phyloP scores from a whole-genome alignment of 2,888 invertebrate species.

The Girardia tigrina region DNA sequence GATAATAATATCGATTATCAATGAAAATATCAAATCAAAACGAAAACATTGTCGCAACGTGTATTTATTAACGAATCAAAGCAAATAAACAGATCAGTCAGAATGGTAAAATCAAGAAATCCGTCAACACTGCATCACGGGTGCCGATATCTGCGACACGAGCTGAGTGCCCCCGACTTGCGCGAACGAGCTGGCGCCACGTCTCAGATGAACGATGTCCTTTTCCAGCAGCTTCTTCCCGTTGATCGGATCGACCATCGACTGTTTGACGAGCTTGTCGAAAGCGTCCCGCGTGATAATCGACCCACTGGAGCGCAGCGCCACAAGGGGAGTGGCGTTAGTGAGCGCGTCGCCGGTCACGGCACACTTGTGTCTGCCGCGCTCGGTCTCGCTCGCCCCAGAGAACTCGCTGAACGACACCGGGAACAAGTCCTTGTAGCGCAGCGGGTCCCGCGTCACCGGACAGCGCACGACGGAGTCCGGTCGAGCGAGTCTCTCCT shows the following conservation, averaged over 20 bases:
- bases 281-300: constrained; percentile 53
- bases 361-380: constrained; percentile 76
- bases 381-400: constrained; percentile 68
- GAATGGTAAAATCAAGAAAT: background rate
- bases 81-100: background rate
- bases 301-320: constrained; percentile 71
- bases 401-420: constrained; percentile 80
- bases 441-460: constrained; percentile 68
- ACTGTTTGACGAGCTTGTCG: constrained; percentile 83
- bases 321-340: constrained; percentile 78
- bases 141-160: background rate
- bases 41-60: background rate
- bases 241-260: constrained; percentile 85
- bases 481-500: background rate
- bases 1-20: background rate
- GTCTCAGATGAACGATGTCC: constrained; percentile 78
- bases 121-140: background rate
- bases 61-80: background rate
- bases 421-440: constrained; percentile 76
- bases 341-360: constrained; percentile 85
- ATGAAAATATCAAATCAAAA: background rate
- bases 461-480: constrained; percentile 60
- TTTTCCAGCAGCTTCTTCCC: constrained; percentile 65
- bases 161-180: background rate
- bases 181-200: constrained; percentile 60